Base-by-base conservation (phyloP, 2,888 invertebrate genomes). In the Eupithecia exiguata region DNA sequence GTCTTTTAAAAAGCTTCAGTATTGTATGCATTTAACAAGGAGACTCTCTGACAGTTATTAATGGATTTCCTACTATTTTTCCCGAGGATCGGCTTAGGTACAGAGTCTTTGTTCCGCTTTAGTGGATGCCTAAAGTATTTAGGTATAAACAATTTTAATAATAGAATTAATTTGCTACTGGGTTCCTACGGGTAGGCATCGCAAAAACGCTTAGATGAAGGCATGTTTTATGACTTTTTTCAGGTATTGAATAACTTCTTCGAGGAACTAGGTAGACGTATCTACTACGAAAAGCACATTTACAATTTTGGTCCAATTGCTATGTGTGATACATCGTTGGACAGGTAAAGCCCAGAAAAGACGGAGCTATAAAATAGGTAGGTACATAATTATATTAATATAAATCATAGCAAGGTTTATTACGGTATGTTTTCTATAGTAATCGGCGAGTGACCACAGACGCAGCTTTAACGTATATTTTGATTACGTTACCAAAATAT, bases 1-100 rank as follows among this genome's bases (percentile, higher is more conserved):
- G 91, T 91, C 92, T 93, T 94, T 91, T 93, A 92, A 93, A 94
- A 93, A 93, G 92, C 92, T 91, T 92, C 89, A 93, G 93, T 94
- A 94, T 94, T 94, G 94, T 94, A 94, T 94, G 94, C 94, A 93
- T 93, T 92, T 94, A 94, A 94, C 94, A 94, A 94, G 94, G 92
- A 93, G 89, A 89, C 87, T 83, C 87, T 80, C 89, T 87, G 93
- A 94, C 93, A 93, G 93, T 87, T 94, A 94, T 93, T 92, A 93
- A 94, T 94, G 93, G 91, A 83, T 90, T 91, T 89, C 86, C 90
- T 91, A 92, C 94, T 93, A 94, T 94, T 94, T 93, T 93, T 93
- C 94, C 92, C 92, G 87, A 91, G 92, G 92, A 92, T 91, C 92
- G 90, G 89, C 89, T 89, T 90, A 91, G 91, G 89, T 89, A 89